Evolutionary conservation across 2,113 vertebrate genomes (phyloP).

Genomic region (Pangasianodon hypophthalmus): DNA sequence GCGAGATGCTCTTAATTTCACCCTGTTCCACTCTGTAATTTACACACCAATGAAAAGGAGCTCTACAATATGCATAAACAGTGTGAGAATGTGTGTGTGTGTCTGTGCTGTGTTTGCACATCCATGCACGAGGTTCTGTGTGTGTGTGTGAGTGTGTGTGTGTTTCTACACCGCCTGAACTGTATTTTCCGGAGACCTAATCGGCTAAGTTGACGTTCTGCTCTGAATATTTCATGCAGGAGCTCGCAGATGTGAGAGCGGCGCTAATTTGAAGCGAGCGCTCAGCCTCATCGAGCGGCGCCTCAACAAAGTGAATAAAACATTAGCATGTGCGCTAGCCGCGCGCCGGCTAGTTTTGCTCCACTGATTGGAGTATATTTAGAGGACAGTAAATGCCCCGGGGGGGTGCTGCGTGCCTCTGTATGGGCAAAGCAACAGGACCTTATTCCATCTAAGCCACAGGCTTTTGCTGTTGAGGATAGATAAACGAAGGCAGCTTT

Average conservation of each 20-base stretch:
- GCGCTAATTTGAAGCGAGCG: slow-evolving; percentile 61
- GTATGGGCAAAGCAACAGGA: slow-evolving; percentile 50
- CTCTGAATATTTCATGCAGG: slow-evolving; percentile 75
- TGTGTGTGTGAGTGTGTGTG: not conserved
- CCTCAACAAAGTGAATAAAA: slow-evolving; percentile 76
- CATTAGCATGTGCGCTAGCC: slow-evolving; percentile 65
- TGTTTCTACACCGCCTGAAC: slow-evolving; percentile 23
- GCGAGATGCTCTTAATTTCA: slow-evolving; percentile 35
- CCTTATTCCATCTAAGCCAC: slow-evolving; percentile 64
- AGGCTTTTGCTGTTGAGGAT: slow-evolving; percentile 49
- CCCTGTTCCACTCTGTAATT: slow-evolving; percentile 37
- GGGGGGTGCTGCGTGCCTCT: slow-evolving; percentile 56
- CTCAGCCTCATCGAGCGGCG: slow-evolving; percentile 63
- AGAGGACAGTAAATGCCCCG: slow-evolving; percentile 61
- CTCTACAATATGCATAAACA: slow-evolving; percentile 38
- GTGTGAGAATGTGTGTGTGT: slow-evolving; percentile 11
- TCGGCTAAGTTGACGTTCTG: slow-evolving; percentile 62
- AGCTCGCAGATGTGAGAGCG: slow-evolving; percentile 66
- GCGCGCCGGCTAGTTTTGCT: slow-evolving; percentile 59
- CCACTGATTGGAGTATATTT: slow-evolving; percentile 54
- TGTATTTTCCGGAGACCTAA: slow-evolving; percentile 55
- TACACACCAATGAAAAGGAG: slow-evolving; percentile 27
- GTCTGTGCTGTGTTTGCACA: not conserved
- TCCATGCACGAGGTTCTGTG: not conserved
- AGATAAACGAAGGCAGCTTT: slow-evolving; percentile 39